These are phyloP conservation scores for Phocoena sinus DNA, from an alignment of 2,113 vertebrate species.

Conservation along the genomic window DNA sequence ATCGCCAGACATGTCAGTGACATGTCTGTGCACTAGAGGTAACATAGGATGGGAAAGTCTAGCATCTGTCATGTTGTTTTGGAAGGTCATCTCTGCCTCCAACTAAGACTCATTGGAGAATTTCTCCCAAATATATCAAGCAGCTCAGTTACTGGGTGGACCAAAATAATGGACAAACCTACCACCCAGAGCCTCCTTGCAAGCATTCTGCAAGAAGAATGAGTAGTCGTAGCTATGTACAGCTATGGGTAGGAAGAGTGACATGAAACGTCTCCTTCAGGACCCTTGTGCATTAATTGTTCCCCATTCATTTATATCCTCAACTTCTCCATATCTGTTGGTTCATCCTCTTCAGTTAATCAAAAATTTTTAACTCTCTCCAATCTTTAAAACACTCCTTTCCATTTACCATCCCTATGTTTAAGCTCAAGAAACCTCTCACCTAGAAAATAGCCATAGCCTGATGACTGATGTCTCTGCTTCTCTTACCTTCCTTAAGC, in stretches of 20 bases:
- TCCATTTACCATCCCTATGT: not conserved
- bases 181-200: not conserved
- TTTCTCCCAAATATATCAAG: not conserved
- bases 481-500: not conserved
- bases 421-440: not conserved
- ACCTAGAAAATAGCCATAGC: not conserved
- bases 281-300: not conserved
- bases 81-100: not conserved
- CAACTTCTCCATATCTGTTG: not conserved
- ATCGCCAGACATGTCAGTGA: not conserved
- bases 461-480: not conserved
- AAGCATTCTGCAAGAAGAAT: not conserved
- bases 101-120: not conserved
- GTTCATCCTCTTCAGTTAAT: not conserved
- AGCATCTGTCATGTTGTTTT: not conserved
- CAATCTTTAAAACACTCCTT: not conserved
- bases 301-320: not conserved
- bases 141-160: not conserved
- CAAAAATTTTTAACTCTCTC: not conserved
- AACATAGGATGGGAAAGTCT: not conserved
- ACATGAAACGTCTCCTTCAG: not conserved
- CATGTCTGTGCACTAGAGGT: not conserved
- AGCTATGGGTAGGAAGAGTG: not conserved
- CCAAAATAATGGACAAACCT: not conserved
- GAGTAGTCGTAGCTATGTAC: not conserved